Base-by-base conservation (phyloP, 2,888 invertebrate genomes). In the Limnephilus auricula region DNA sequence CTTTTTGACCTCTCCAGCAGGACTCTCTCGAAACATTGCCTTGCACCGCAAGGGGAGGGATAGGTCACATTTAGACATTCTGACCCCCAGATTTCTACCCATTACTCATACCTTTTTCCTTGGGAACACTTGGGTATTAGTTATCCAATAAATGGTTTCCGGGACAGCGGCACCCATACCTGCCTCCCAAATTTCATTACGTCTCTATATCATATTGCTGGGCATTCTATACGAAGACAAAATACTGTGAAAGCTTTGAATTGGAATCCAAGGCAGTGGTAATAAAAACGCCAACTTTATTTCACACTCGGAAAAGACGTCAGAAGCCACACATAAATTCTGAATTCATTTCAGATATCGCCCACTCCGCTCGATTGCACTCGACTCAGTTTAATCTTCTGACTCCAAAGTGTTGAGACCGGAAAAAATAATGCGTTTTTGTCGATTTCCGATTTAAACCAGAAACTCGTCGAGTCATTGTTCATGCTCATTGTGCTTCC, bases 241-340 rank as follows among this genome's bases (percentile, higher is more conserved):
- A 65, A 25, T 65, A 6, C 5, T 65, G 65, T 65, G 65, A 65
- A 65, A 65, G 65, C 65, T 65, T 65, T 65, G 65, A 65, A 65
- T 65, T 65, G 65, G 65, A 65, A 65, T 25, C 1, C 9, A 1
- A 65, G n/a, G 25, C 25, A 65, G n/a, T 6, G 65, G 25, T n/a
- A 65, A 65, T 65, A 65, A 65, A 15, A 65, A 25, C 65, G 65
- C 65, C 65, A 25, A 65, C 65, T 65, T 65, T 65, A 65, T 65
- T 65, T 65, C 65, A 25, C 65, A 65, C 25, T 65, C 65, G n/a
- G 65, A 25, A 65, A 65, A 65, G 80, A 32, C 80, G 80, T 80
- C 80, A 80, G 80, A 80, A 80, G 80, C 32, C 80, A 80, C 80
- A 80, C 65, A 65, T 65, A 65, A 65, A 65, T 80, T 80, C 80